Conservation (phyloP, 2,888 invertebrate genomes). For the Coremacera marginata region DNA sequence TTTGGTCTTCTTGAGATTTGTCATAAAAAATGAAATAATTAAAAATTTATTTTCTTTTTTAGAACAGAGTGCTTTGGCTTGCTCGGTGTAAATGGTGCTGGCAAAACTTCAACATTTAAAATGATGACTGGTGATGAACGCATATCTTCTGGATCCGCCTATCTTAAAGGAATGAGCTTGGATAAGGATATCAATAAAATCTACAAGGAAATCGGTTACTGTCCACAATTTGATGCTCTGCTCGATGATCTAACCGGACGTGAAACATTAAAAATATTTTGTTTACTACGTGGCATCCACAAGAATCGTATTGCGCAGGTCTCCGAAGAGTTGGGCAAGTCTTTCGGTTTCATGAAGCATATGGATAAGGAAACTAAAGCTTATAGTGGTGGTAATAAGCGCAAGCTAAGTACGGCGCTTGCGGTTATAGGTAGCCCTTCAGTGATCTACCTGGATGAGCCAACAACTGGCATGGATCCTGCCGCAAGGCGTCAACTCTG, state of each 20-base stretch:
- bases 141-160: conserved; percentile 79
- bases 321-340: conserved; percentile 67
- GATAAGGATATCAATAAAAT: conserved; percentile 72
- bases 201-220: conserved; percentile 77
- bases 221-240: conserved; percentile 82
- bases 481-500: conserved; percentile 79
- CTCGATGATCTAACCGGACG: conserved; percentile 80
- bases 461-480: conserved; percentile 73
- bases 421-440: conserved; percentile 78
- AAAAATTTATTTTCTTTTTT: background rate
- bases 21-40: no score
- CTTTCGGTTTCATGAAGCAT: conserved; percentile 75
- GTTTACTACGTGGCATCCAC: conserved; percentile 75
- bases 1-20: no score
- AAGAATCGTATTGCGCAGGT: conserved; percentile 61
- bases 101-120: conserved; percentile 90
- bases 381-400: conserved; percentile 81
- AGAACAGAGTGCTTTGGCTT: conserved; percentile 85
- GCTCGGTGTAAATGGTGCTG: conserved; percentile 88
- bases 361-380: conserved; percentile 74
- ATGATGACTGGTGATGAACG: conserved; percentile 88
- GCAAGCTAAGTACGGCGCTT: conserved; percentile 80
- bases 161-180: conserved; percentile 73
- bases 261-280: conserved; percentile 77
- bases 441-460: conserved; percentile 79